Percentiles rank a stretch among this genome's conserved stretches.
Conservation (phyloP, 64 coral and sea anemone species). For the Actinia equina region DNA sequence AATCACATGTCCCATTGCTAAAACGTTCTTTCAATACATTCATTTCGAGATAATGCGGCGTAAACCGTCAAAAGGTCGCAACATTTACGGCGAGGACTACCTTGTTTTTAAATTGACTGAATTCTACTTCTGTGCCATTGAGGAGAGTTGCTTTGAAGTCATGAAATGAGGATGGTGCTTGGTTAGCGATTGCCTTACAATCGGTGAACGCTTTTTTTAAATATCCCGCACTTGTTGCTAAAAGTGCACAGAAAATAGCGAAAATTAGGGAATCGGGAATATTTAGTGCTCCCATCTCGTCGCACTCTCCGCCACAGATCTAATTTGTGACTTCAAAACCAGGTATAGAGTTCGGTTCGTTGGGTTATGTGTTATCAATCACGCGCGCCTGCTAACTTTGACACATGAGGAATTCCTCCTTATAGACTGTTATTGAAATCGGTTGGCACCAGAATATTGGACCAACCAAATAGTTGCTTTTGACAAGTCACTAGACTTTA, state of each 20-base stretch:
- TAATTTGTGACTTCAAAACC: not conserved
- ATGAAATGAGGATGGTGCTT: slow-evolving; percentile 26
- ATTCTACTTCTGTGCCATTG: slow-evolving; percentile 10
- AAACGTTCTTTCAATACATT: slow-evolving; percentile 29
- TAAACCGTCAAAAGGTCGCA: slow-evolving; percentile 68
- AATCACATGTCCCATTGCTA: slow-evolving; percentile 28
- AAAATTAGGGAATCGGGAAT: not conserved
- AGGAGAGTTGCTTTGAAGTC: slow-evolving; percentile 46
- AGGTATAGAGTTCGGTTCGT: not conserved
- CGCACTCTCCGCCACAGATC: not conserved
- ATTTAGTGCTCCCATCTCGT: slow-evolving; percentile 2
- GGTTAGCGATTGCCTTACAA: not conserved
- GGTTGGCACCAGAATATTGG: not conserved
- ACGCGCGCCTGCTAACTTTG: not conserved
- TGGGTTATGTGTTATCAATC: not conserved
- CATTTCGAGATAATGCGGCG: slow-evolving; percentile 58
- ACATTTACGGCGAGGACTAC: slow-evolving; percentile 61
- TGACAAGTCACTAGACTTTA: not conserved
- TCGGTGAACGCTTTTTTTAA: not conserved
- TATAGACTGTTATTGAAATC: no score
- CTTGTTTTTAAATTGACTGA: slow-evolving; percentile 29
- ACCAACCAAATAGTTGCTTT: not conserved
- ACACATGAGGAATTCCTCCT: not conserved
- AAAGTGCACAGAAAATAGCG: not conserved
- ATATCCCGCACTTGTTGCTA: not conserved